phyloP scores from a whole-genome alignment of 2,113 vertebrate species.

The Willisornis vidua region DNA sequence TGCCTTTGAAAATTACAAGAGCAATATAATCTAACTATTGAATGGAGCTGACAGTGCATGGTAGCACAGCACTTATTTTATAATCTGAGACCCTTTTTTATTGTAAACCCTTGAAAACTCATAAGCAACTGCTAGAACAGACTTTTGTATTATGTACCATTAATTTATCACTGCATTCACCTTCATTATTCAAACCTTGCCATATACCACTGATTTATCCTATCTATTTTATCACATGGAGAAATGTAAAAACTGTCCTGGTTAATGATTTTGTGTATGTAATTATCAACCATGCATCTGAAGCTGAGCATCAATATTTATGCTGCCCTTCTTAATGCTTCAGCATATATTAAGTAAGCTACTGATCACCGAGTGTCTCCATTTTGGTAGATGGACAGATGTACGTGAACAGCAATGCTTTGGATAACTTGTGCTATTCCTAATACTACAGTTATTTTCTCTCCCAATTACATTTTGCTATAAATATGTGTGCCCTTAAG shows the following conservation, averaged over 20 bases:
- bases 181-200: neutral
- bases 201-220: neutral
- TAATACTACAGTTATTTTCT: constrained; percentile 67
- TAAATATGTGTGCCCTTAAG: constrained; percentile 69
- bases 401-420: constrained; percentile 29
- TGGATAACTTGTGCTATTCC: constrained; percentile 50
- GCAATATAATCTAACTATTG: neutral
- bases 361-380: neutral
- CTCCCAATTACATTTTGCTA: constrained; percentile 68
- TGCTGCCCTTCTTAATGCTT: neutral
- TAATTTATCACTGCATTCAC: neutral
- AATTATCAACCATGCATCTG: neutral
- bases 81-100: neutral
- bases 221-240: neutral
- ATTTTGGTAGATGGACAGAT: constrained; percentile 45
- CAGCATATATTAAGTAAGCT: neutral
- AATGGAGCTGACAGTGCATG: neutral
- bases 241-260: constrained; percentile 15
- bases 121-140: neutral
- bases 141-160: neutral
- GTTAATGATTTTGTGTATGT: neutral
- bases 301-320: neutral
- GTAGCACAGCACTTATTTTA: neutral
- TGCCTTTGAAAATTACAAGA: neutral
- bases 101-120: neutral